A percentile compares a stretch with the other conserved stretches of the same genome.
These are phyloP conservation scores for Aelia acuminata DNA, from an alignment of 2,888 invertebrate species.

Conservation along the genomic window DNA sequence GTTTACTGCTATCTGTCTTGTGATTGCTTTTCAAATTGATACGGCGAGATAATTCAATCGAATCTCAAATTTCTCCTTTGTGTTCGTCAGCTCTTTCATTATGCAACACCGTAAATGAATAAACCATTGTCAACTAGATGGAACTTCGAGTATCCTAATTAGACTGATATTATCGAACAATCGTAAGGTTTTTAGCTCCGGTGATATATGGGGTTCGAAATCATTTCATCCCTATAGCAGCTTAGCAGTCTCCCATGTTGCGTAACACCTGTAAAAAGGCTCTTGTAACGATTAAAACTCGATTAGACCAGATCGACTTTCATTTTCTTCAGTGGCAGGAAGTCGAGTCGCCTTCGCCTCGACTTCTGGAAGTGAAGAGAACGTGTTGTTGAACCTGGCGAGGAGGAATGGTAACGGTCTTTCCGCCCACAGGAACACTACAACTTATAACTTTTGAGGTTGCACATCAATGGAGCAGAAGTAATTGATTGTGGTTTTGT, in stretches of 20 bases:
- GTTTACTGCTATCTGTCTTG: background rate
- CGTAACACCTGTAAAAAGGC: background rate
- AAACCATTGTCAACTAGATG: constrained; percentile 14
- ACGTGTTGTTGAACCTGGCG: constrained; percentile 12
- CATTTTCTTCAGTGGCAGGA: constrained; percentile 1
- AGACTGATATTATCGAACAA: background rate
- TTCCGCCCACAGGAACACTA: constrained; percentile 12
- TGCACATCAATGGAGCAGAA: constrained; percentile 20
- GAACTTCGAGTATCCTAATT: background rate
- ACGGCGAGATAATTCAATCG: background rate
- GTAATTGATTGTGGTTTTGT: constrained; percentile 25
- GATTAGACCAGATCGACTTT: background rate
- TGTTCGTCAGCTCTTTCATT: background rate
- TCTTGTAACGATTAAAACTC: background rate
- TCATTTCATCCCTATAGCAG: background rate
- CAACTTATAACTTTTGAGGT: constrained; percentile 20
- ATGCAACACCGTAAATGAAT: background rate
- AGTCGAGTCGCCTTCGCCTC: background rate
- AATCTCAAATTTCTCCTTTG: constrained; percentile 7
- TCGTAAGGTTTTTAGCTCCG: background rate
- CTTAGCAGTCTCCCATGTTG: background rate
- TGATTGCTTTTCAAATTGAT: background rate
- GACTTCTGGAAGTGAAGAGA: background rate
- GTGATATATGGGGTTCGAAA: background rate
- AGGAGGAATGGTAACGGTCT: background rate